Evolutionary conservation across 53 echinoderm and acorn worm genomes (phyloP), one percentile per base, ranked within the genome.

Genomic region (Holothuria leucospilota): DNA sequence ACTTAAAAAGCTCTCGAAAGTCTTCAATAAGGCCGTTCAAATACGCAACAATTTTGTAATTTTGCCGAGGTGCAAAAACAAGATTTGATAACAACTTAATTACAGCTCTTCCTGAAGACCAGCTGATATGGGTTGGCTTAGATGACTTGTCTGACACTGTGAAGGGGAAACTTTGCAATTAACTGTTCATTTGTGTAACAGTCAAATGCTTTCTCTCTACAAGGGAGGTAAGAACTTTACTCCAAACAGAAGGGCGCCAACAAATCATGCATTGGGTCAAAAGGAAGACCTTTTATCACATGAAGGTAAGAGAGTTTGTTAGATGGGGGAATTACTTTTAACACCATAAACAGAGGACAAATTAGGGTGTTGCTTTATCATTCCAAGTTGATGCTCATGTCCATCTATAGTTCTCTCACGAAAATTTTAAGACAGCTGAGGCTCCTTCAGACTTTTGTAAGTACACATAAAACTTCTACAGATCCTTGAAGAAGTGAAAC

Each of bases 81-180:
- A 63, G n/a, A 26, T 12, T 11, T 26, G 11, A 63, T 63, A 26
- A 7, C 64, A 63, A 71, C 58, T 85, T 85, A 49, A 71, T 29
- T 5, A 51, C 25, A 71, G 70, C 60, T 29, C 27, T 85, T 70
- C 27, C 51, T 27, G 51, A 28, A 51, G 52, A 29, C 26, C 68
- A 51, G 58, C 59, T 56, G 20, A 71, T 28, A 51, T 1, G 51
- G 29, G 85, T 14, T 26, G 85, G 85, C 29, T 85, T 85, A 58
- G 85, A 69, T 28, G 85, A 66, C 64, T 84, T 84, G 25, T 84
- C 65, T 66, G 67, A 34, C 26, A 65, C 72, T 69, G 51, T 69
- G 70, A 70, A 85, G 9, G 16, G 51, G 56, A 85, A 85, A 28
- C 59, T 56, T 38, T 71, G 60, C 53, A 85, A 85, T 52, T 26